phyloP scores from a whole-genome alignment of 2,797 vertebrate species.

The Luscinia megarhynchos region DNA sequence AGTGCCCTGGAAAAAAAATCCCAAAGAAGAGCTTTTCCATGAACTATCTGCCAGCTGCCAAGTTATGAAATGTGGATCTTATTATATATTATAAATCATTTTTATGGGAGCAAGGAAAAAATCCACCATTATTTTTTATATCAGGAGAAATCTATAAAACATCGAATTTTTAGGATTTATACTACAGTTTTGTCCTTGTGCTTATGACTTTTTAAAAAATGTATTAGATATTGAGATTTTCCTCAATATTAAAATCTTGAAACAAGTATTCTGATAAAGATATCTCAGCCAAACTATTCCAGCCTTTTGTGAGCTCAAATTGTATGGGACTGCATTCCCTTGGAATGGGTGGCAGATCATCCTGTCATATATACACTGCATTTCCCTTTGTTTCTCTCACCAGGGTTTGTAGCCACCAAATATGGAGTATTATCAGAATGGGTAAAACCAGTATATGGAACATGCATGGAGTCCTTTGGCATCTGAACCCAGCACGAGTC shows the following conservation, averaged over 20 bases:
- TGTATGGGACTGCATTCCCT: background rate
- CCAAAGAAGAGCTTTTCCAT: background rate
- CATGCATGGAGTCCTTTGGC: background rate
- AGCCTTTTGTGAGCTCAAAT: background rate
- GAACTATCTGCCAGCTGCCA: background rate
- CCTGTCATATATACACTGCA: background rate
- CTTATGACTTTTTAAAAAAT: background rate
- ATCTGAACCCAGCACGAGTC: background rate
- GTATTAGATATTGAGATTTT: background rate
- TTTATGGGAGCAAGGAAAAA: constrained; percentile 18
- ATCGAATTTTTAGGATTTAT: background rate
- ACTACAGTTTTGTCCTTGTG: background rate
- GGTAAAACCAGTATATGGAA: background rate
- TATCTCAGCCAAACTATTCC: background rate
- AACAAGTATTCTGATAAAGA: background rate
- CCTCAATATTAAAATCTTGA: background rate
- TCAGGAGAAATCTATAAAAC: constrained; percentile 19
- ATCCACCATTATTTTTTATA: background rate
- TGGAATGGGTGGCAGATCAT: background rate
- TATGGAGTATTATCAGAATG: background rate
- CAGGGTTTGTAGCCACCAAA: background rate
- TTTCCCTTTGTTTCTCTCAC: background rate
- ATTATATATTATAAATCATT: background rate
- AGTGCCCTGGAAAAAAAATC: background rate
- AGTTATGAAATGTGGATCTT: background rate